Conservation (phyloP, 2,113 vertebrate species). For the Formicarius rufipectus region DNA sequence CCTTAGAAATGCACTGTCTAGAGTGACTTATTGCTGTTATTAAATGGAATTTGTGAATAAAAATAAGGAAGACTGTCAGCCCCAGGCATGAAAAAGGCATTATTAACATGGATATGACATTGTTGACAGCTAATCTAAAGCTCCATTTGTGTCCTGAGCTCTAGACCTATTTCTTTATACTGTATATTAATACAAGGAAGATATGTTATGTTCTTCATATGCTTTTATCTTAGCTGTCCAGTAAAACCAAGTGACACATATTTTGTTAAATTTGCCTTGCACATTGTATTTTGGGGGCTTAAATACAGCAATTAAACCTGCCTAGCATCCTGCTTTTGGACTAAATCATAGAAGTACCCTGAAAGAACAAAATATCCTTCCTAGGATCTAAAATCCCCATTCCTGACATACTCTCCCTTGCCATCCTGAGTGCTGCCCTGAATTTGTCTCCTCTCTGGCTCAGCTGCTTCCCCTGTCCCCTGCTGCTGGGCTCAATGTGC, state of each 20-base stretch:
- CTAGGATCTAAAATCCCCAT: neutral
- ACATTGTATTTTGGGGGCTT: neutral
- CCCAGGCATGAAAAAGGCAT: slow-evolving; percentile 50
- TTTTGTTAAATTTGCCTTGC: neutral
- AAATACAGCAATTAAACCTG: neutral
- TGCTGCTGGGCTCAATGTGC: neutral
- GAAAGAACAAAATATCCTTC: neutral
- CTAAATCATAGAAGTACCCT: neutral
- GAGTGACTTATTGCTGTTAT: slow-evolving; percentile 67
- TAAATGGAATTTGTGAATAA: slow-evolving; percentile 65
- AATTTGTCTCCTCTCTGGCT: neutral
- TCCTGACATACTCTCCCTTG: neutral
- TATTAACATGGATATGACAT: slow-evolving; percentile 62
- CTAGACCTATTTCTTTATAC: neutral
- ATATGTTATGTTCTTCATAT: neutral
- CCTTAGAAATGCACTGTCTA: slow-evolving; percentile 71
- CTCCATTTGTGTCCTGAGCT: slow-evolving; percentile 45
- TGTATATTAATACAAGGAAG: neutral
- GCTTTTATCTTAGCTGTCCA: neutral
- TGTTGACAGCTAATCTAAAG: slow-evolving; percentile 65
- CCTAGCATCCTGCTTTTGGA: neutral
- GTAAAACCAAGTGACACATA: neutral
- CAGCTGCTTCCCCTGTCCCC: neutral
- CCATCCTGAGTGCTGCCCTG: neutral
- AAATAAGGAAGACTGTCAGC: slow-evolving; percentile 65